Base-by-base conservation (phyloP, 2,797 vertebrate species). In the Meriones psammophilus region DNA sequence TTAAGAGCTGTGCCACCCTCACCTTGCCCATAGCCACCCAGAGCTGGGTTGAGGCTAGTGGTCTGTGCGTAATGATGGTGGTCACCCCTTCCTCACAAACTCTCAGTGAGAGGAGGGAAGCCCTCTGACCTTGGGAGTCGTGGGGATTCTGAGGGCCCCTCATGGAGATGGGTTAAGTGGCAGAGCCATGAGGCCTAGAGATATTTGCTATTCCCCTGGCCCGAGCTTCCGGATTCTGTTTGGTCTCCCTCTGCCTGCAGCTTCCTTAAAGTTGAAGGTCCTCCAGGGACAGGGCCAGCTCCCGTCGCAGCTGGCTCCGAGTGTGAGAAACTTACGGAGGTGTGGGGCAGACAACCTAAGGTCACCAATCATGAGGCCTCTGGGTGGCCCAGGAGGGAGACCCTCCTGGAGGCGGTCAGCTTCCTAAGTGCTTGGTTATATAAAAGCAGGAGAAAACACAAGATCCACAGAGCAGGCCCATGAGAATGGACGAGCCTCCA, bases 41-140 rank as follows among this genome's bases (percentile, higher is more conserved):
- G 62, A 80, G 60, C 8, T 15, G 8, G 64, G 62, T 20, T n/a
- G 2, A 0, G 18, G 9, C 50, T 50, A 76, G 30, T 24, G 6
- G 28, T 33, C 18, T 6, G 50, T 20, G 4, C 42, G 4, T 15
- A 4, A 46, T 39, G 28, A 18, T 2, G 1, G 42, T 17, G 77
- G 1, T 8, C 1, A 39, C 74, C 30, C 33, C 22, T 8, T 8
- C 42, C 85, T 81, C 50, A 3, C 8, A 2, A 33, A 3, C 2
- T 26, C 30, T 17, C 8, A 9, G 20, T 1, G 28, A 46, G 36
- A n/a, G 5, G 36, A 0, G 1, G 69, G 39, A 62, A 26, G 24
- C 3, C 30, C 15, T n/a, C 28, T 3, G 56, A 22, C 9, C 84
- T 15, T 0, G 0, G 0, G 42, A 15, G 10, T n/a, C 9, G 36